Base-by-base conservation (phyloP, 92 coral and sea anemone species). In the Porites divaricata region DNA sequence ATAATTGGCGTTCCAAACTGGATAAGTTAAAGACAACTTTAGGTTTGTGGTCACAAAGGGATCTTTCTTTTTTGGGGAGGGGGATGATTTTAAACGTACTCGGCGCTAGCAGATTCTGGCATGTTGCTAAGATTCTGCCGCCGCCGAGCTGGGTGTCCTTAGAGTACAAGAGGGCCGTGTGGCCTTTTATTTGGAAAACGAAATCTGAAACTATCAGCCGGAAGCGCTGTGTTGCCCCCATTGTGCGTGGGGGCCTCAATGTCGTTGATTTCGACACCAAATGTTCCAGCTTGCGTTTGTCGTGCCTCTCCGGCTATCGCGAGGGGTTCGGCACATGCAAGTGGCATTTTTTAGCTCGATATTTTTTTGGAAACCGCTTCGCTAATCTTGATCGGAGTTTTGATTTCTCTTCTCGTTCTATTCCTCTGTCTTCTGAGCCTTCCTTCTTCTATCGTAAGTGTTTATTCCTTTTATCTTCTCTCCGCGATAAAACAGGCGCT, bases 101-200 rank as follows among this genome's bases (percentile, higher is more conserved):
- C 12, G 86, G 67, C 16, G 28, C 50, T 2, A 35, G 74, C 21
- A 58, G 70, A 7, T 45, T 86, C 28, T 70, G 78, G 74, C 62
- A 45, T 25, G 25, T 15, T 1, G 84, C 84, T 2, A 63, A 73
- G 1, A 16, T 79, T 6, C 49, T 83, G 0, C 23, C 80, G 0
- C 61, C 56, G 12, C 79, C 90, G 16, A 57, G 63, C 0, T 63
- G 59, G 59, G 65, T 83, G 4, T 35, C 45, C 45, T 0, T 0
- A 3, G 45, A 35, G 4, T 35, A 35, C 45, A 35, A 35, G 6
- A 5, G 45, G 4, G 45, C 20, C 2, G 26, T 16, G 1, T 67
- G 72, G 72, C 35, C 35, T 4, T 67, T 67, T 8, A 11, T 67
- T 2, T 67, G 49, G 72, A 67, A 67, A 67, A 2, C 15, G 11